Evolutionary conservation across 2,888 invertebrate species (phyloP).

Genomic region (Scelioninae gen. 2): DNA sequence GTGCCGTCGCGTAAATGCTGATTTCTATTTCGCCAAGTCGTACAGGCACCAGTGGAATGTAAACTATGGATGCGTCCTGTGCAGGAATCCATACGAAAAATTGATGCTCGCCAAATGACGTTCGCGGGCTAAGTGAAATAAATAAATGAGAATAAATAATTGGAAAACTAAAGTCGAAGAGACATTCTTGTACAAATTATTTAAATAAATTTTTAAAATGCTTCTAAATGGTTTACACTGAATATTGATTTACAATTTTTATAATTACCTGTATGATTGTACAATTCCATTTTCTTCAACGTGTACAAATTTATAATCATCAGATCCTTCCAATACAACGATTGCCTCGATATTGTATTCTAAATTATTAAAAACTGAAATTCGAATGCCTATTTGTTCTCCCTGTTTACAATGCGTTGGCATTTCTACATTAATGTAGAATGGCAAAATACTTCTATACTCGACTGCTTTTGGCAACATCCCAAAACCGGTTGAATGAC

Average conservation of each 20-base stretch:
- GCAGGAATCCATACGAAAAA: conserved; percentile 91
- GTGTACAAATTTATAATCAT: conserved; percentile 93
- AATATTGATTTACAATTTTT: conserved; percentile 5
- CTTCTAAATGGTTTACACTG: neutral
- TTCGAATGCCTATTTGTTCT: conserved; percentile 94
- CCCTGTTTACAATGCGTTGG: conserved; percentile 89
- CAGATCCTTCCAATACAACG: conserved; percentile 89
- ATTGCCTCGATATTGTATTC: conserved; percentile 88
- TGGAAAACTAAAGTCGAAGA: too few species aligned
- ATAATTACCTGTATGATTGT: conserved; percentile 81
- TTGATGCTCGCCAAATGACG: conserved; percentile 95
- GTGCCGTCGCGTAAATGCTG: conserved; percentile 84
- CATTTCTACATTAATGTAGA: conserved; percentile 96
- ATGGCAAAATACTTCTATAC: conserved; percentile 93
- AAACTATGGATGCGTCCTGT: conserved; percentile 88
- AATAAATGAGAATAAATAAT: neutral
- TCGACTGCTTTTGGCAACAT: conserved; percentile 88
- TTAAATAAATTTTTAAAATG: neutral
- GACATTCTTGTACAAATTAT: too few species aligned
- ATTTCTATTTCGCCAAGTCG: conserved; percentile 86
- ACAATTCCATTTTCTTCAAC: conserved; percentile 91
- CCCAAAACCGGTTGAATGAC: conserved; percentile 90
- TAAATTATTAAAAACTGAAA: conserved; percentile 96
- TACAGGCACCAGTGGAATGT: conserved; percentile 92
- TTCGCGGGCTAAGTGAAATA: conserved; percentile 79